A percentile compares a stretch with the other conserved stretches of the same genome.
These are phyloP conservation scores for Hippocampus comes DNA, from an alignment of 2,113 vertebrate species.

Conservation along the genomic window DNA sequence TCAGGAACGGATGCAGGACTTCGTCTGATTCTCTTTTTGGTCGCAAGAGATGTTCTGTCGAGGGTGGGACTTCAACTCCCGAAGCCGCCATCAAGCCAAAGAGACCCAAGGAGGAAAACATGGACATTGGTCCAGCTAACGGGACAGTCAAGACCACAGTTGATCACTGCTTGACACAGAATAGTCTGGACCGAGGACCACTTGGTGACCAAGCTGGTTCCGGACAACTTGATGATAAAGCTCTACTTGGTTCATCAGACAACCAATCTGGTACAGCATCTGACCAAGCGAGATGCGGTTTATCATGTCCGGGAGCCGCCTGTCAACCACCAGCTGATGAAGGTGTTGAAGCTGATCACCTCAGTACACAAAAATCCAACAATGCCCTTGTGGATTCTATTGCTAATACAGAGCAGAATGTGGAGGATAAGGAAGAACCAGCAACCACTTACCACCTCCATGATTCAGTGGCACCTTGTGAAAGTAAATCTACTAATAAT, in stretches of 20 bases:
- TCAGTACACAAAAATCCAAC: background rate
- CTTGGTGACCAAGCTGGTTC: background rate
- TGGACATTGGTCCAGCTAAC: background rate
- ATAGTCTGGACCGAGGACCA: background rate
- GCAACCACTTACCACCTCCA: background rate
- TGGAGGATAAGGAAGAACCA: background rate
- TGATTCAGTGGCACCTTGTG: background rate
- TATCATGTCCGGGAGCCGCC: background rate
- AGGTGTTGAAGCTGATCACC: background rate
- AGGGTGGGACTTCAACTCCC: background rate
- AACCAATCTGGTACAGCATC: background rate
- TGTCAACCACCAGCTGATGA: background rate
- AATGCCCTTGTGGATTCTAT: background rate
- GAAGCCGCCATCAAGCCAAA: background rate
- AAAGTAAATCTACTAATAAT: conserved; percentile 7
- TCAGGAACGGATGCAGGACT: background rate
- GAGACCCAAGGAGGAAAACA: background rate
- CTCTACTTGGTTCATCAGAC: background rate
- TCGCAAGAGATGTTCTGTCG: conserved; percentile 3
- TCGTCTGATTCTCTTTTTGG: background rate
- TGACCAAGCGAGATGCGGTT: background rate
- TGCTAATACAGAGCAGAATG: background rate
- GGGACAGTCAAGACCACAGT: background rate
- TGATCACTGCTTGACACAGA: background rate
- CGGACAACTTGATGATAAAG: background rate